Conservation (phyloP, 2,797 vertebrate genomes). For the Vireo griseus region DNA sequence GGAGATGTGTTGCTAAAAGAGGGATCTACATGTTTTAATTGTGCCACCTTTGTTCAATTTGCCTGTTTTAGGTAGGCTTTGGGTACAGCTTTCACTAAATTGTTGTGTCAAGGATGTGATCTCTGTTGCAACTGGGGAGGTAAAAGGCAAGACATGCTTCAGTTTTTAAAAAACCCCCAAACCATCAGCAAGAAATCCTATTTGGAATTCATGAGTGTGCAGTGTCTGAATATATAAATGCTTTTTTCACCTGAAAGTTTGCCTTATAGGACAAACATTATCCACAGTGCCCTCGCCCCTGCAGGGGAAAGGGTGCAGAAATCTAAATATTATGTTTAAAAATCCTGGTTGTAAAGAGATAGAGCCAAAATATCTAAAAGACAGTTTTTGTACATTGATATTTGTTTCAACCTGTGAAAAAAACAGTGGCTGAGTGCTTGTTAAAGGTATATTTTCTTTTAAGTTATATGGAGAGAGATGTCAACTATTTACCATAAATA, state of each 20-base stretch:
- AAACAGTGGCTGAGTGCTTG: slow-evolving; percentile 38
- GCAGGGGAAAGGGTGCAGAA: slow-evolving; percentile 35
- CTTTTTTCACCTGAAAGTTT: slow-evolving; percentile 36
- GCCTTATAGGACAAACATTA: slow-evolving; percentile 44
- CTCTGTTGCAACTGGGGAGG: not conserved
- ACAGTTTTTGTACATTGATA: slow-evolving; percentile 33
- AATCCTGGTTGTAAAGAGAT: slow-evolving; percentile 32
- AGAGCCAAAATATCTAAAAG: slow-evolving; percentile 42
- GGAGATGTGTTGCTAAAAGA: not conserved
- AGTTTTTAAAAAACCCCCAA: not conserved
- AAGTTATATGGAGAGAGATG: slow-evolving; percentile 61
- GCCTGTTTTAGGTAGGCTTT: not conserved
- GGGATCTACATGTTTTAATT: not conserved
- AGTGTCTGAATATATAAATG: not conserved
- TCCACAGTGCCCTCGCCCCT: not conserved
- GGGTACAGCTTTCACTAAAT: not conserved
- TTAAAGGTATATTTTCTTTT: slow-evolving; percentile 69
- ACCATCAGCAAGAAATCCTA: not conserved
- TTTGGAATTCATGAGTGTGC: slow-evolving; percentile 10
- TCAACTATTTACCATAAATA: slow-evolving; percentile 72
- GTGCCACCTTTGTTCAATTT: not conserved
- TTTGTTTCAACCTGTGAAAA: slow-evolving; percentile 50
- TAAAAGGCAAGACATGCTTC: not conserved
- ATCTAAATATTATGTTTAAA: slow-evolving; percentile 53
- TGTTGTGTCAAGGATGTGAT: not conserved